These are phyloP conservation scores for Seira musarum DNA, from an alignment of 2,888 invertebrate species.

Conservation along the genomic window DNA sequence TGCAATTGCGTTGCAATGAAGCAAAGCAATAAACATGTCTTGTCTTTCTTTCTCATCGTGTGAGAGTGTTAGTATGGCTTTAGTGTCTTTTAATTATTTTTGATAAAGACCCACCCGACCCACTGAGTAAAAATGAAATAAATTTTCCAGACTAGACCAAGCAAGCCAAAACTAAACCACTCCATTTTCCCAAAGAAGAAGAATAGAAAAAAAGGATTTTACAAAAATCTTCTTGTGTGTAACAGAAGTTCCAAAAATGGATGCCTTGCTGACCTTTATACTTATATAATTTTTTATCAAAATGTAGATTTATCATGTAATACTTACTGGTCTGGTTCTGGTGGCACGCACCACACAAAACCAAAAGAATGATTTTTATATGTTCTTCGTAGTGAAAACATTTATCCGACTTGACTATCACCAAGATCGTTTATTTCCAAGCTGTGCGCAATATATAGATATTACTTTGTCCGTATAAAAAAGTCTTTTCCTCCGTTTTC, in stretches of 20 bases:
- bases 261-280: too few species aligned
- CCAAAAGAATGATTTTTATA: too few species aligned
- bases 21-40: too few species aligned
- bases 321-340: too few species aligned
- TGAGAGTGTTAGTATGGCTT: too few species aligned
- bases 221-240: background rate
- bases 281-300: too few species aligned
- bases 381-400: background rate
- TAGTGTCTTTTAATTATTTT: conserved; percentile 47
- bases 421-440: conserved; percentile 38
- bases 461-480: too few species aligned
- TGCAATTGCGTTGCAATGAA: conserved; percentile 23
- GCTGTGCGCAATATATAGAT: background rate
- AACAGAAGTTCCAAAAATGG: background rate
- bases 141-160: conserved; percentile 33
- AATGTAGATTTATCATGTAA: too few species aligned
- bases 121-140: conserved; percentile 23
- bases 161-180: too few species aligned
- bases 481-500: too few species aligned
- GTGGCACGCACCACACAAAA: too few species aligned
- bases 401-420: conserved; percentile 50
- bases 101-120: conserved; percentile 34
- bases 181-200: conserved; percentile 19
- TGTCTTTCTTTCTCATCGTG: too few species aligned
- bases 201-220: conserved; percentile 18